Base-by-base conservation (phyloP, 2,113 vertebrate genomes). In the Salminus brasiliensis region DNA sequence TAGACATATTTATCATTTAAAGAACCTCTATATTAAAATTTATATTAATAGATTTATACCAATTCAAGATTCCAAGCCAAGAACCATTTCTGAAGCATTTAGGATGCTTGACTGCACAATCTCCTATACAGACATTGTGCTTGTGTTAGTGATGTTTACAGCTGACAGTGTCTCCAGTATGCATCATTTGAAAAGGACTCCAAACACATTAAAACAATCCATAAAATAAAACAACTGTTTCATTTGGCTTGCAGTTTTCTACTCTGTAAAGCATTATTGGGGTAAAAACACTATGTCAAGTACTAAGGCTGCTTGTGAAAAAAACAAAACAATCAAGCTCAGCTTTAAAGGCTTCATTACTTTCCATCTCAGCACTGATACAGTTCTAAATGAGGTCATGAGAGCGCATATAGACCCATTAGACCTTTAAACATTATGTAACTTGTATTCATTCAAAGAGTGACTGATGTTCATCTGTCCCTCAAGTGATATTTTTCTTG, bases 401-500 rank as follows among this genome's bases (percentile, higher is more conserved):
- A 21, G 63, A 80, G 36, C 1, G 47, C 27, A 27, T 74, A 23
- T 66, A 59, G 39, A 62, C 15, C n/a, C 30, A 62, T 45, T 70
- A 67, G 23, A 3, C 66, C 27, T 47, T 67, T 34, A 62, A 73
- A 53, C n/a, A 41, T 76, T 75, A 34, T 21, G 21, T 62, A 63
- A 65, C 16, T 65, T 70, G 66, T n/a, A 41, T 72, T 72, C 49
- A 43, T 34, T 9, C 52, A 23, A 43, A 8, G 1, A 75, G 34
- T 72, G 30, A 78, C 23, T 23, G 62, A n/a, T 12, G 11, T 47
- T 72, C 39, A 49, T 66, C 63, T 39, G 25, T 45, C 72, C 25
- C 41, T 78, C 34, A 63, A 39, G 63, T 43, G 7, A 0, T 84
- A 68, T 71, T 81, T 75, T 36, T n/a, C 45, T 75, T 83, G 81